phyloP scores from a whole-genome alignment of 2,888 invertebrate genomes.

The Masnerella sp. region DNA sequence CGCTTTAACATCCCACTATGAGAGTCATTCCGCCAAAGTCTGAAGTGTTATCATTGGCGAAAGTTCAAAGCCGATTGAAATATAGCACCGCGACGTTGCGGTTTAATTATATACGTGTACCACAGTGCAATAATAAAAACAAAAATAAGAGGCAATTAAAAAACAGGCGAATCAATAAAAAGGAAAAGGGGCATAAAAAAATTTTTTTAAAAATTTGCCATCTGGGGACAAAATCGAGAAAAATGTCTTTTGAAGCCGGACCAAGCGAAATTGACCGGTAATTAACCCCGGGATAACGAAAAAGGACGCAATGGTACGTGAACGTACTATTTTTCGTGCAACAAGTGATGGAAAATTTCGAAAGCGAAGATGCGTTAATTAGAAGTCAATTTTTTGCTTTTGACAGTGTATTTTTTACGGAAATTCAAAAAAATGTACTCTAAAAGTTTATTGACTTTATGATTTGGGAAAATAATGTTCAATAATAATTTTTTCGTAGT shows the following conservation, averaged over 20 bases:
- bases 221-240: not conserved
- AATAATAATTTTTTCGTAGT: too few relatives aligned
- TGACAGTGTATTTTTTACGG: too few relatives aligned
- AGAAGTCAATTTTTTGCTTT: slow-evolving; percentile 16
- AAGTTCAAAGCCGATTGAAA: slow-evolving; percentile 43
- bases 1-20: slow-evolving; percentile 19
- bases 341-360: slow-evolving; percentile 43
- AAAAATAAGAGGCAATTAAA: not conserved
- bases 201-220: not conserved
- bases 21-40: slow-evolving; percentile 12
- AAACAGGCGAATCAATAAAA: not conserved
- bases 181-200: not conserved
- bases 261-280: slow-evolving; percentile 15
- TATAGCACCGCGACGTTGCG: slow-evolving; percentile 15
- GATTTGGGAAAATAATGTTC: too few relatives aligned
- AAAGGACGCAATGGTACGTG: slow-evolving; percentile 9
- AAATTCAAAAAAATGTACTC: too few relatives aligned
- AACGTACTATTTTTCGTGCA: slow-evolving; percentile 28
- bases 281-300: slow-evolving; percentile 15
- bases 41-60: slow-evolving; percentile 50
- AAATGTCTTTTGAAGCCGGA: slow-evolving; percentile 1
- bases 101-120: slow-evolving; percentile 37
- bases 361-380: slow-evolving; percentile 28
- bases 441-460: too few relatives aligned
- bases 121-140: not conserved